Conservation (phyloP, 2,113 vertebrate species). For the Thomomys bottae region DNA sequence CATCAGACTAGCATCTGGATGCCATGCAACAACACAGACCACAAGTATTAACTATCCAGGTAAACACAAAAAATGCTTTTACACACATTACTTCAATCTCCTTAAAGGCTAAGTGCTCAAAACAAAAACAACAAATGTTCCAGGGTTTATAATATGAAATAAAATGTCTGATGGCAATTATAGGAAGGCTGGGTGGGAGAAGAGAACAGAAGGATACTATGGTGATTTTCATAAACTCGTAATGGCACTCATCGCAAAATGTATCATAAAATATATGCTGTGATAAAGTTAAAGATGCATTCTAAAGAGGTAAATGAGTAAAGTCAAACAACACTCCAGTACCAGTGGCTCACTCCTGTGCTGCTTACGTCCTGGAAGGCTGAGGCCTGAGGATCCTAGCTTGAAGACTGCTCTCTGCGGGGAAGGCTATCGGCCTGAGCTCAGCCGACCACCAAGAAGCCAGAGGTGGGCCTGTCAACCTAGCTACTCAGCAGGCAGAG, state of each 20-base stretch:
- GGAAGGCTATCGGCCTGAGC: too few species aligned
- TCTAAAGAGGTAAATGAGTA: background rate
- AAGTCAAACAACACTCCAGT: background rate
- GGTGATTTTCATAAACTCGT: too few species aligned
- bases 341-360: too few species aligned
- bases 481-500: too few species aligned
- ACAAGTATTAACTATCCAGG: background rate
- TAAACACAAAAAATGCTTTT: background rate
- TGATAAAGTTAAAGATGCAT: too few species aligned
- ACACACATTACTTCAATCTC: background rate
- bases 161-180: background rate
- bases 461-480: too few species aligned
- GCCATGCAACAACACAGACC: background rate
- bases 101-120: background rate
- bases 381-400: too few species aligned
- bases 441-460: too few species aligned
- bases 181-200: background rate
- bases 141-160: background rate
- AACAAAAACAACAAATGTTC: background rate
- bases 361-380: too few species aligned
- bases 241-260: fast-evolving
- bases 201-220: fast-evolving
- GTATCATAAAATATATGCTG: background rate
- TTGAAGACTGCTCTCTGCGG: too few species aligned
- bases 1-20: too few species aligned